Evolutionary conservation across 1,140 invertebrate species (phyloP), one percentile per base, ranked within the genome.

Genomic region (Trichomalopsis sarcophagae): DNA sequence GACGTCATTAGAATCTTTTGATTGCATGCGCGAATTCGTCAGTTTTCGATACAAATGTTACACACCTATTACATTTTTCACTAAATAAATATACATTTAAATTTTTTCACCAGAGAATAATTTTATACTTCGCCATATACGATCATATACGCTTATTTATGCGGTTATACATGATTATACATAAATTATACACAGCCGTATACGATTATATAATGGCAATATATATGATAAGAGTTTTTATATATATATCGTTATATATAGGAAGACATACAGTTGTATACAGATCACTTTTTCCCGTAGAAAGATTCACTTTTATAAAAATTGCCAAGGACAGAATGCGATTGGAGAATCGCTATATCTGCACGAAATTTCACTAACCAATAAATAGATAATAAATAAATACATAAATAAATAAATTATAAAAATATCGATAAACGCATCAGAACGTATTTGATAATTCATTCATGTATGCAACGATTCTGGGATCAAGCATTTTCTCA

Each of bases 341-440:
- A 62, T 21, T 44, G 17, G 55, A 21, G 21, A 21, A 62, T 62
- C 17, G 55, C 55, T 62, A n/a, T 62, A 62, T 62, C 17, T 62
- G 14, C 14, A 62, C 2, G 17, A 62, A 62, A 62, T 62, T 62
- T 62, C 4, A 62, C 55, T 85, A 36, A 76, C 40, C 44, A 81
- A 71, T 75, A 75, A 66, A 84, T 79, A 79, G 77, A 82, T 77
- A 77, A 82, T 82, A 77, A 85, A 81, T 85, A 82, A 76, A 80
- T 75, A 78, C 1, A 62, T 80, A 76, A 69, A 81, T 83, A 81
- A 78, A 50, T 77, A 47, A 36, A 69, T 75, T 66, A 21, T 62
- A 71, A 44, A 66, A 36, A 75, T 78, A 30, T 74, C 21, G 17
- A 21, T 62, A 62, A 21, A n/a, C 21, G 6, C 55, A 62, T 14